phyloP scores from a whole-genome alignment of 2,113 vertebrate species.

The Eonycteris spelaea region DNA sequence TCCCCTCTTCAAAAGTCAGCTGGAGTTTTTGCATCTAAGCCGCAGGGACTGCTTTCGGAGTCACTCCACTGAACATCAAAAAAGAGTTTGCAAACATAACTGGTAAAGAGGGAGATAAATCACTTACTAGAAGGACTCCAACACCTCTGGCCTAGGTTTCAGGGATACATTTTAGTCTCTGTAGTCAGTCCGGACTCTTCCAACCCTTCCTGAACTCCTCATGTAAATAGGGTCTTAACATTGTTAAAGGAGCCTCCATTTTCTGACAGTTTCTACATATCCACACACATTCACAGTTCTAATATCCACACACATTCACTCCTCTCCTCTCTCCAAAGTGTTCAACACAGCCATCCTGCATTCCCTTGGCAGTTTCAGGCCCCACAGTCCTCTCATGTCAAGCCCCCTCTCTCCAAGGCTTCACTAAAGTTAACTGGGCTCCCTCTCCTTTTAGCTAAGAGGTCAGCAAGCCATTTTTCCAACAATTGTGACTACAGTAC shows the following conservation, averaged over 20 bases:
- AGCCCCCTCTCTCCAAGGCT: not conserved
- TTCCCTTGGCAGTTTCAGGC: not conserved
- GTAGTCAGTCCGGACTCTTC: not conserved
- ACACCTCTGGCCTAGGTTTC: not conserved
- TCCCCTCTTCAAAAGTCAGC: not conserved
- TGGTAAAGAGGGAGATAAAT: too few species aligned
- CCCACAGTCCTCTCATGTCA: not conserved
- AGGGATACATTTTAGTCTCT: not conserved
- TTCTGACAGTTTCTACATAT: not conserved
- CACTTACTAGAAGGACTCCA: not conserved
- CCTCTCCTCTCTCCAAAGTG: not conserved
- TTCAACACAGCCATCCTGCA: not conserved
- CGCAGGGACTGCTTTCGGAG: not conserved
- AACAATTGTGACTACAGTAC: not conserved
- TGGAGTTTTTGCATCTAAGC: not conserved
- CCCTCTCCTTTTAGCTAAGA: not conserved
- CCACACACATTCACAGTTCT: not conserved
- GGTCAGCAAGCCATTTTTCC: not conserved
- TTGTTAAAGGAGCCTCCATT: not conserved
- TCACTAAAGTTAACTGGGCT: not conserved
- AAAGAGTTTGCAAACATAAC: not conserved
- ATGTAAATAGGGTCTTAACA: not conserved
- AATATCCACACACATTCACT: not conserved
- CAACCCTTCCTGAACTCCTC: not conserved
- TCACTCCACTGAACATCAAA: not conserved